Evolutionary conservation across 2,797 vertebrate genomes (phyloP).

Genomic region (Gymnopithys bicolor): DNA sequence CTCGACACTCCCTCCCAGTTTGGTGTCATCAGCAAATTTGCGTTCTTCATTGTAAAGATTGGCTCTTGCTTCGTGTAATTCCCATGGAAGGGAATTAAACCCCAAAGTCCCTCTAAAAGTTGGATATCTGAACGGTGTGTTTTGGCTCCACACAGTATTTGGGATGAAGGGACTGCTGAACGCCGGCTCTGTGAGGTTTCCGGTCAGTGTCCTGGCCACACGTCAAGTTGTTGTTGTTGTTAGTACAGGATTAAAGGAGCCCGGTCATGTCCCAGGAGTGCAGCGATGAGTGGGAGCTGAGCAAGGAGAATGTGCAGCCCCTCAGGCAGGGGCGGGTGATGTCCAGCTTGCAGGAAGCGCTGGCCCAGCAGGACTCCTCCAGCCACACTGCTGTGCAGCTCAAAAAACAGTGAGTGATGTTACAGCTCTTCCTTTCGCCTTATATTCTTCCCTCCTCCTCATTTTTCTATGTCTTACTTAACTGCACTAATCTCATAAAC

Average conservation of each 20-base stretch:
- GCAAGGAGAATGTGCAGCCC: conserved; percentile 97
- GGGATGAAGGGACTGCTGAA: too few relatives aligned
- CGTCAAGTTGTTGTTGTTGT: not conserved
- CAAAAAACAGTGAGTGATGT: conserved; percentile 84
- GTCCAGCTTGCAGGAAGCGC: conserved; percentile 86
- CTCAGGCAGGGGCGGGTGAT: conserved; percentile 86
- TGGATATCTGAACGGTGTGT: fast-evolving
- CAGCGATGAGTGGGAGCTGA: conserved; percentile 89
- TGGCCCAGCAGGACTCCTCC: conserved; percentile 86
- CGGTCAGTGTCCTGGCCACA: fast-evolving
- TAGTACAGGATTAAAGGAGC: not conserved
- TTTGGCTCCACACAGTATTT: too few relatives aligned
- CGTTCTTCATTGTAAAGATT: fast-evolving
- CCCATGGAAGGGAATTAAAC: fast-evolving
- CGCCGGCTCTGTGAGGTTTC: not conserved
- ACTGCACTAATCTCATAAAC: not conserved
- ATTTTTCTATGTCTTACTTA: not conserved
- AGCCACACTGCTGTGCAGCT: conserved; percentile 82
- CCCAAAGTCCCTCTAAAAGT: fast-evolving
- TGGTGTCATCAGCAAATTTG: too few relatives aligned
- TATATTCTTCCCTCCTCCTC: not conserved
- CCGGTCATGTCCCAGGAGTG: conserved; percentile 83
- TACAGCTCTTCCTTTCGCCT: not conserved
- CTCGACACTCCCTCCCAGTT: too few relatives aligned
- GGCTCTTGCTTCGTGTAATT: fast-evolving